Evolutionary conservation across 2,888 invertebrate genomes (phyloP).

Genomic region (Archaeoteleia sp.): DNA sequence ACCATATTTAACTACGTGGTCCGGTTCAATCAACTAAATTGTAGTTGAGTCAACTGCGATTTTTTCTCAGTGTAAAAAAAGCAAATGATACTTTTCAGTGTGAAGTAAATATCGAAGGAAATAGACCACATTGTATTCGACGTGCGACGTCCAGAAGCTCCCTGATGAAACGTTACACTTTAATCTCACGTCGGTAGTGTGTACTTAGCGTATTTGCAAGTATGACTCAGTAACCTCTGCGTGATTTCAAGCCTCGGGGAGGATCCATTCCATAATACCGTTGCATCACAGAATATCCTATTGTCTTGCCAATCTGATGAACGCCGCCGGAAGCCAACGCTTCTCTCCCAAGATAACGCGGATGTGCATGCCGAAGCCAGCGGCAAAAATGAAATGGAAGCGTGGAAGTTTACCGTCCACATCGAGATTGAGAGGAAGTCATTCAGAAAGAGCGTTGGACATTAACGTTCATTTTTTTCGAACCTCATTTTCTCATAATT

Average conservation of each 20-base stretch:
- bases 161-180: slow-evolving; percentile 22
- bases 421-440: slow-evolving; percentile 27
- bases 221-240: slow-evolving; percentile 47
- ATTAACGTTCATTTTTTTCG: background rate
- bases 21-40: too few relatives aligned
- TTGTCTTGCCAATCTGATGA: slow-evolving; percentile 68
- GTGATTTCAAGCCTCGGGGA: slow-evolving; percentile 51
- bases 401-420: slow-evolving; percentile 42
- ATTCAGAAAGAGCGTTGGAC: slow-evolving; percentile 4
- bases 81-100: too few relatives aligned
- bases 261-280: slow-evolving; percentile 61
- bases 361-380: slow-evolving; percentile 54
- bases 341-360: slow-evolving; percentile 57
- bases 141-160: background rate
- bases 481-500: slow-evolving; percentile 5
- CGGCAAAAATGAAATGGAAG: slow-evolving; percentile 48
- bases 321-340: slow-evolving; percentile 62
- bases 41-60: too few relatives aligned
- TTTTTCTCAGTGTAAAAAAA: too few relatives aligned
- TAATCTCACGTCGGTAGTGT: slow-evolving; percentile 7
- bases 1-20: too few relatives aligned
- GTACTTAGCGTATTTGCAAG: slow-evolving; percentile 32
- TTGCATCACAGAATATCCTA: slow-evolving; percentile 64
- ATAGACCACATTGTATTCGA: too few relatives aligned
- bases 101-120: too few relatives aligned